Percentiles rank a stretch among this genome's conserved stretches.
Conservation (phyloP, 2,888 invertebrate species). For the Phyllotreta striolata region DNA sequence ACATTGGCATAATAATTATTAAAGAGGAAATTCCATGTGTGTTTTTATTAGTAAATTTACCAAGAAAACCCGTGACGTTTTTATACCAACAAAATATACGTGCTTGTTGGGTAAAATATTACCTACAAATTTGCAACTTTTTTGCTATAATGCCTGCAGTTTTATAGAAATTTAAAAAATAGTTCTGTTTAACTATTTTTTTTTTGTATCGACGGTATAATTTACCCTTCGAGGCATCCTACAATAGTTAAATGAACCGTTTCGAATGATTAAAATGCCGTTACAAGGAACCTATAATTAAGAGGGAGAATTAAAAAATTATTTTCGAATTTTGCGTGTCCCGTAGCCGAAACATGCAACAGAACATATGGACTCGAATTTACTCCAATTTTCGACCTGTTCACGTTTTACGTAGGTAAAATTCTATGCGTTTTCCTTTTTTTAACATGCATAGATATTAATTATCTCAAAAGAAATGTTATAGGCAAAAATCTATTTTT, state of each 20-base stretch:
- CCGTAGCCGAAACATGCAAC: slow-evolving; percentile 2
- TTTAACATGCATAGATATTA: too few species aligned
- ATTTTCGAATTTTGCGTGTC: slow-evolving; percentile 10
- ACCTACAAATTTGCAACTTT: background rate
- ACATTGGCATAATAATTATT: slow-evolving; percentile 38
- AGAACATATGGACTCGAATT: slow-evolving; percentile 8
- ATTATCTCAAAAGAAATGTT: too few species aligned
- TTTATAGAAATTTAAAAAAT: background rate
- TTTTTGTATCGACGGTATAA: too few species aligned
- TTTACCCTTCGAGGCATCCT: too few species aligned
- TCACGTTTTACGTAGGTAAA: background rate
- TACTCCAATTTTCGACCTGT: slow-evolving; percentile 5
- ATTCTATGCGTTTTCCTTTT: too few species aligned
- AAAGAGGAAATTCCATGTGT: slow-evolving; percentile 42
- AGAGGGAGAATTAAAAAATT: slow-evolving; percentile 11
- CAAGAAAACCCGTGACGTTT: slow-evolving; percentile 27
- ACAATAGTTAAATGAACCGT: slow-evolving; percentile 14
- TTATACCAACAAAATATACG: too few species aligned
- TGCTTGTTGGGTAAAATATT: background rate
- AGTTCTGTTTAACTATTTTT: too few species aligned
- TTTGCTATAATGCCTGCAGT: background rate
- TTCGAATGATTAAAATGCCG: slow-evolving; percentile 11
- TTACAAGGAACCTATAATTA: slow-evolving; percentile 5
- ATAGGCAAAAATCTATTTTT: too few species aligned
- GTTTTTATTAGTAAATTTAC: slow-evolving; percentile 25